Base-by-base conservation (phyloP, 2,113 vertebrate genomes). In the Megaptera novaeangliae region DNA sequence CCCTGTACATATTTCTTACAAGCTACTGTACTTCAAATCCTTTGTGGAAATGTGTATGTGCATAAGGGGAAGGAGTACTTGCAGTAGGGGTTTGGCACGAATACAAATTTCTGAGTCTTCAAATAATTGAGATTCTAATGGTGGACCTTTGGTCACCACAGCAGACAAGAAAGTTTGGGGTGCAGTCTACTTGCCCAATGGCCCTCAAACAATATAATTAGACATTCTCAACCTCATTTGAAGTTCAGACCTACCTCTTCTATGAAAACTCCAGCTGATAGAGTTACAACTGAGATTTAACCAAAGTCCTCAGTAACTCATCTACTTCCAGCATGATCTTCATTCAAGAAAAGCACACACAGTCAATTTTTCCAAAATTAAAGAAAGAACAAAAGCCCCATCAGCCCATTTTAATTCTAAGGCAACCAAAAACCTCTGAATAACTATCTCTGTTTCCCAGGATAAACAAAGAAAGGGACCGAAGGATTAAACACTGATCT, bases 381-480 rank as follows among this genome's bases (percentile, higher is more conserved):
- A 81, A 77, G 17, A 21, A 92, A 68, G 34, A 57, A 63, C 23
- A 82, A 88, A 84, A 91, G 31, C 1, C 12, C 4, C 36, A 36
- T 10, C 27, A 69, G 29, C 18, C 63, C 8, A 49, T 64, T 92
- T 97, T 80, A 95, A 88, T 80, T 55, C 96, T 97, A 91, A 15
- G 46, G 87, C 95, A 93, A 96, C 81, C 61, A 82, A 95, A 98
- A 97, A 61, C 29, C 91, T 97, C 89, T 46, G 78, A 96, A 98
- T 86, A 72, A 39, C 78, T 97, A 41, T 78, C 61, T 92, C 55
- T 82, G 61, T 96, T 98, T 98, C 94, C 97, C 92, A 95, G 90
- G 69, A 97, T 94, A 96, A 98, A 97, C 46, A 96, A 98, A 98
- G 95, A 96, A 98, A 93, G 95, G 49, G 59, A 94, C 95, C 84